Base-by-base conservation (phyloP, 2,888 invertebrate species). In the Chydorus sphaericus region DNA sequence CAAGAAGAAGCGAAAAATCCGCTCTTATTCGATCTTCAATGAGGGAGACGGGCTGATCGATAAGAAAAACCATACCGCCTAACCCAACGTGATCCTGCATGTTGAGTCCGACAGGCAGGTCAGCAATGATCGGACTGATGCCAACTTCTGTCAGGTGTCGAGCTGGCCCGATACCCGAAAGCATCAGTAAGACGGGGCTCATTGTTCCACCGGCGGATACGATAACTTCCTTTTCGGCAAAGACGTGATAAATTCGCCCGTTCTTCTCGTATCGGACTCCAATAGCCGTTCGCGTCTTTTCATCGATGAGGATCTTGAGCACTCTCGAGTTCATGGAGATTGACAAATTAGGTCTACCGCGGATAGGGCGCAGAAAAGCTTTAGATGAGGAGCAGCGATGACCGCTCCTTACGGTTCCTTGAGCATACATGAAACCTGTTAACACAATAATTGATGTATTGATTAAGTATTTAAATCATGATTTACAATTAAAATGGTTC, bases 341-440 rank as follows among this genome's bases (percentile, higher is more conserved):
- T 66, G 91, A 87, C 16, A 91, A 76, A 65, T 91, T 91, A 57
- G 77, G 75, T 14, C 91, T 75, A 18, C 83, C 70, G 37, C 87
- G 73, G 0, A 85, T 80, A 0, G 90, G 89, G 29, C 87, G 75
- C 7, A 91, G 65, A 66, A 90, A 91, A 0, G 89, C 88, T 70
- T 89, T 91, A 0, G 90, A 82, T 0, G 87, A 74, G 55, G 88
- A 88, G 66, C 87, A 87, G 56, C 91, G 75, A 0, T 85, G 78
- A 0, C 84, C 90, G 57, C 88, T 74, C 56, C 90, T 73, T 79
- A 90, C 87, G 14, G 89, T 91, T 66, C 80, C 90, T 69, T 90
- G 90, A 0, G 88, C 86, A 44, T 88, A 82, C 2, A 82, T 82
- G 66, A 85, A 89, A 10, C 89, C 91, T 0, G n/a, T n/a, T n/a